phyloP scores from a whole-genome alignment of 2,888 invertebrate genomes.

The Nephrotoma appendiculata region DNA sequence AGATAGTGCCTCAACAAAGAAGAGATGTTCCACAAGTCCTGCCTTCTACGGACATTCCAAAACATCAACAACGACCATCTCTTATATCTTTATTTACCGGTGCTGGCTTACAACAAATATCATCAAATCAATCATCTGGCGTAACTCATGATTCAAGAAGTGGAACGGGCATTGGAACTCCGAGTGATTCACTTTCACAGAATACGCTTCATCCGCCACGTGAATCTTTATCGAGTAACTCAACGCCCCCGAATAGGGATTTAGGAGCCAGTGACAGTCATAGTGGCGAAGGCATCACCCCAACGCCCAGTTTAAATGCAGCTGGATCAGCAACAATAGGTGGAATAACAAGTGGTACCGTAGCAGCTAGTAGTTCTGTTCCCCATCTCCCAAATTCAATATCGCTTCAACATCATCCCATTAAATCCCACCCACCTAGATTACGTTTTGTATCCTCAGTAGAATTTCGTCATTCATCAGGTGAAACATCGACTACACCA shows the following conservation, averaged over 20 bases:
- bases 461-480: conserved; percentile 66
- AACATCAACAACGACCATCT: conserved; percentile 47
- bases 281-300: conserved; percentile 15
- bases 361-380: conserved; percentile 23
- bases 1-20: conserved; percentile 11
- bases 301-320: conserved; percentile 6
- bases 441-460: conserved; percentile 70
- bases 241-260: conserved; percentile 37
- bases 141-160: conserved; percentile 30
- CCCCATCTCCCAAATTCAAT: conserved; percentile 33
- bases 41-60: conserved; percentile 35
- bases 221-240: conserved; percentile 46
- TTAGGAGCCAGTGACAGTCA: conserved; percentile 30
- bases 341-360: conserved; percentile 13
- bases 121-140: conserved; percentile 28
- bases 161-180: conserved; percentile 31
- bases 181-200: conserved; percentile 32
- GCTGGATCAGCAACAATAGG: conserved; percentile 20
- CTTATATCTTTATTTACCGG: conserved; percentile 53
- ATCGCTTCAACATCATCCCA: conserved; percentile 29
- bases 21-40: conserved; percentile 27
- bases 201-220: conserved; percentile 33
- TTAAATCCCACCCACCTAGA: conserved; percentile 43
- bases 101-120: conserved; percentile 27
- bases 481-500: conserved; percentile 61